Evolutionary conservation across 2,797 vertebrate species (phyloP), one percentile per base, ranked within the genome.

Genomic region (Antrozous pallidus): DNA sequence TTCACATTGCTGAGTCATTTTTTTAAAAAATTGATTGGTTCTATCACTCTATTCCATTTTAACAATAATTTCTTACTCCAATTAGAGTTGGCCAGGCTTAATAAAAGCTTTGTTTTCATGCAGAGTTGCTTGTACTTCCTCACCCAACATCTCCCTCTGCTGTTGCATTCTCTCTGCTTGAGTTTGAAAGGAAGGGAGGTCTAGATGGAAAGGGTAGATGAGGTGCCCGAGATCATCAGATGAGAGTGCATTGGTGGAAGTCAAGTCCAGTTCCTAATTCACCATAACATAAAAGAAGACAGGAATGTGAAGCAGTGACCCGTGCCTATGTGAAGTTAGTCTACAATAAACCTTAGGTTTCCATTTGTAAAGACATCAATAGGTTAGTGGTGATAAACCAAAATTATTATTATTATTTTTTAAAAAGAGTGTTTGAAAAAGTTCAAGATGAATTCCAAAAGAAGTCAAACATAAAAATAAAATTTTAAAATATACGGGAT

Each of bases 391-490:
- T 70, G 1, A 47, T 42, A 86, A 81, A 45, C 2, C 78, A 93
- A 80, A 42, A 38, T 69, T 54, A 56, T 69, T 9, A 7, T 77
- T 38, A 74, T 67, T 95, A 40, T 58, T 58, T 58, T 58, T 28
- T 26, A 67, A 93, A 67, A 93, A 63, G 40, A 63, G n/a, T 80
- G 54, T 81, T 92, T 75, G 49, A 17, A 93, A 74, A 54, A 83
- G 69, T 94, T 94, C 54, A 87, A 80, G 88, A 61, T 93, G 47
- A 95, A 90, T 94, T 91, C 61, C 84, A 83, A 89, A 87, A 77
- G 49, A 12, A 77, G 28, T 88, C 74, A 95, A 94, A 86, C 45
- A 38, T 67, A 84, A 93, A 90, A 90, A 49, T 24, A 92, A 90
- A 91, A 33, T 0, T 51, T 75, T 26, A 36, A 51, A 77, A 14